phyloP scores from a whole-genome alignment of 2,797 vertebrate species.

The Rhinichthys osculus region DNA sequence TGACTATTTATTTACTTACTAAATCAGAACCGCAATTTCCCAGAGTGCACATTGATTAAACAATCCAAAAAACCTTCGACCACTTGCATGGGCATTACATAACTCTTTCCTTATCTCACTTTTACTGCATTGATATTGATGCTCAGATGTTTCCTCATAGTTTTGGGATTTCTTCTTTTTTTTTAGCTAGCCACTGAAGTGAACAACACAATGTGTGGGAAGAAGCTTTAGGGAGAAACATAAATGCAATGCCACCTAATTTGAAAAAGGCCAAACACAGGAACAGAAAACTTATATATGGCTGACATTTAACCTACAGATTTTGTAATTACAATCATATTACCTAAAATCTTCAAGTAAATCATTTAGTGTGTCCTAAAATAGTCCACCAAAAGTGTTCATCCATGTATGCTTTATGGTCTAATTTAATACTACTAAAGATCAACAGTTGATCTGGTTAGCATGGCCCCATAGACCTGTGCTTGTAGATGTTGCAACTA shows the following conservation, averaged over 20 bases:
- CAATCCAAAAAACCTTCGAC: not conserved
- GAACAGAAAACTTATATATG: not conserved
- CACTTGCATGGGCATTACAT: not conserved
- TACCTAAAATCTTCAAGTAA: not conserved
- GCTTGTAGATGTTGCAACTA: too few species aligned
- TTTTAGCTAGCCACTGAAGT: not conserved
- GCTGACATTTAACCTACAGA: not conserved
- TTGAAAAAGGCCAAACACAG: not conserved
- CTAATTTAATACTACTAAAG: too few species aligned
- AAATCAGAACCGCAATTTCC: not conserved
- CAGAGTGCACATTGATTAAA: not conserved
- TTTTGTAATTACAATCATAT: not conserved
- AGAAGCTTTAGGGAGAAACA: not conserved
- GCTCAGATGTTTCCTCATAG: not conserved
- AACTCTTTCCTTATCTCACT: conserved; percentile 7
- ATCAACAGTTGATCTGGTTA: too few species aligned
- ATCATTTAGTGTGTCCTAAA: too few species aligned
- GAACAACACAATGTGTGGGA: not conserved
- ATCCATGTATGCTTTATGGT: too few species aligned
- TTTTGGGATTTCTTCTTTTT: not conserved
- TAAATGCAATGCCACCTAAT: not conserved
- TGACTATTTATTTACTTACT: conserved; percentile 8
- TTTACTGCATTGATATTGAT: not conserved
- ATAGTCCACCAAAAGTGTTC: not conserved
- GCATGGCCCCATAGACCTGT: too few species aligned